These are phyloP conservation scores for Coelogynopora nodosa DNA, from an alignment of 2,888 invertebrate species.

Conservation along the genomic window DNA sequence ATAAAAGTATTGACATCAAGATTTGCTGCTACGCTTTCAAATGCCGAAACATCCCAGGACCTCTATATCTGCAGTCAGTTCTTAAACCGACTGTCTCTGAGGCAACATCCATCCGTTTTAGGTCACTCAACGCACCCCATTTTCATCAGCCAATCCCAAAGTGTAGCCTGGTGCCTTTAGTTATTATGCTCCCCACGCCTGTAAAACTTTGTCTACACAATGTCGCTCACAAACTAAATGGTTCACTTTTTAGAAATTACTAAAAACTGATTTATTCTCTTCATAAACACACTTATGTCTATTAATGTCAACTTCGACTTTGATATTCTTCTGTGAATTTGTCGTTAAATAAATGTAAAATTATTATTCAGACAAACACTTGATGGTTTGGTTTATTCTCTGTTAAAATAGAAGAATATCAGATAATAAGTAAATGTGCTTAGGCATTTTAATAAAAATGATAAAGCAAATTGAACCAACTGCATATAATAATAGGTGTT, in stretches of 20 bases:
- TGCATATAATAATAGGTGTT: too few relatives aligned
- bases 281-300: not conserved
- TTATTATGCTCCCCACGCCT: not conserved
- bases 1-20: not conserved
- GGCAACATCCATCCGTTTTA: not conserved
- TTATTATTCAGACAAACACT: too few relatives aligned
- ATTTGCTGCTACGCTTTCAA: not conserved
- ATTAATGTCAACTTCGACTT: not conserved
- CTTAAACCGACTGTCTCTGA: constrained; percentile 2
- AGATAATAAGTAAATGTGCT: too few relatives aligned
- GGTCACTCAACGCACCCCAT: not conserved
- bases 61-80: not conserved
- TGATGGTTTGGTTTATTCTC: too few relatives aligned
- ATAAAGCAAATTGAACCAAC: too few relatives aligned
- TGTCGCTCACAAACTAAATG: not conserved
- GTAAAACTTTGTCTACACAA: not conserved
- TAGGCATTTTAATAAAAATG: too few relatives aligned
- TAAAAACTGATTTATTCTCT: not conserved
- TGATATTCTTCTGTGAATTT: not conserved
- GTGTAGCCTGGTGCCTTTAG: not conserved
- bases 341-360: not conserved
- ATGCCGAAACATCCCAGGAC: not conserved
- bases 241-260: not conserved
- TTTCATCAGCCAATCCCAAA: constrained; percentile 1
- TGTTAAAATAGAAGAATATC: too few relatives aligned